Evolutionary conservation across 2,888 invertebrate species (phyloP).

Genomic region (Antheraea assamensis): DNA sequence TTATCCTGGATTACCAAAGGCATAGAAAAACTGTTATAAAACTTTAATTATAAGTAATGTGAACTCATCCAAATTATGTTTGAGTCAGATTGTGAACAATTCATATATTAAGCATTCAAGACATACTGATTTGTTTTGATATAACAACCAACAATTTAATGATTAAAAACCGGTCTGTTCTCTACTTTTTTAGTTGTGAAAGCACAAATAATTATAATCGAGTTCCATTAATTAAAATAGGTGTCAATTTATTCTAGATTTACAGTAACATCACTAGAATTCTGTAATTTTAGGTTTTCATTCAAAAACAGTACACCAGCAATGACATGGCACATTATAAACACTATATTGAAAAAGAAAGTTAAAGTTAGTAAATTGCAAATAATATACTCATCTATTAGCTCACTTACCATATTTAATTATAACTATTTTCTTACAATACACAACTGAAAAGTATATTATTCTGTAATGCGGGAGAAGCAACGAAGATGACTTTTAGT

Average conservation of each 20-base stretch:
- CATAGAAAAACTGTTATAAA: too few species aligned
- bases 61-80: neutral
- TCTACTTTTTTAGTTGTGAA: neutral
- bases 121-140: neutral
- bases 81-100: neutral
- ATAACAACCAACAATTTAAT: neutral
- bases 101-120: neutral
- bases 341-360: neutral
- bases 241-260: neutral
- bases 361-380: neutral
- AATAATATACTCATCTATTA: neutral
- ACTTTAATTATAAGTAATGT: neutral
- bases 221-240: neutral
- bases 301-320: neutral
- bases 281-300: neutral
- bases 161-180: neutral
- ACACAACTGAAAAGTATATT: neutral
- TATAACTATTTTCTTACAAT: neutral
- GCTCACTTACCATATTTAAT: neutral
- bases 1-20: too few species aligned
- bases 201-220: neutral
- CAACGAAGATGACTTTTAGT: neutral
- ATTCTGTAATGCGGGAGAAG: too few species aligned
- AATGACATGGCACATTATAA: neutral
- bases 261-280: neutral